phyloP scores from a whole-genome alignment of 2,888 invertebrate genomes.

The Philaethria dido region DNA sequence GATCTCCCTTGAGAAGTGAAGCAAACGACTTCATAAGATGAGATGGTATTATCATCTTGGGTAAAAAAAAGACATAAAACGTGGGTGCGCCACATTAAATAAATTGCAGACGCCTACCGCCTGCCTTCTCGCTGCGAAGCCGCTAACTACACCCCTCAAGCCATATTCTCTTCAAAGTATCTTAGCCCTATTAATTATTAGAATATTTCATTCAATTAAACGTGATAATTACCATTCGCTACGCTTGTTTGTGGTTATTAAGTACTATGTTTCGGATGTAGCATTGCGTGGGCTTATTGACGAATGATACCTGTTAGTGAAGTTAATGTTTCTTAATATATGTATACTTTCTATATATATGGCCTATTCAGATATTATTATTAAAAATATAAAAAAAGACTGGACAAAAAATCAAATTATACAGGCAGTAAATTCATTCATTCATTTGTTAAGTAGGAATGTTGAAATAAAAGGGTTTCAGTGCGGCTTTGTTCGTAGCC shows the following conservation, averaged over 20 bases:
- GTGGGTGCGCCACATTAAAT: constrained; percentile 74
- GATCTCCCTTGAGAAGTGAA: constrained; percentile 67
- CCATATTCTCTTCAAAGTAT: constrained; percentile 19
- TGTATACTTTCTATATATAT: neutral
- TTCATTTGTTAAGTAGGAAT: constrained; percentile 11
- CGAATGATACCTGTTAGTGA: neutral
- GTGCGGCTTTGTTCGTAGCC: constrained; percentile 39
- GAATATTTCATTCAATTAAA: constrained; percentile 31
- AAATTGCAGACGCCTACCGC: constrained; percentile 73
- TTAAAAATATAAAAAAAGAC: too few relatives aligned
- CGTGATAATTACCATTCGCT: constrained; percentile 24
- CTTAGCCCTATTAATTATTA: constrained; percentile 30
- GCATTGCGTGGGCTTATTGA: constrained; percentile 3
- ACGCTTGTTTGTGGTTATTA: constrained; percentile 17
- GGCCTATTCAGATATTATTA: too few relatives aligned
- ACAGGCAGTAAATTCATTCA: neutral
- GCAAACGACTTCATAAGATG: constrained; percentile 78
- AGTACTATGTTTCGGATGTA: neutral
- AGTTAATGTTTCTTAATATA: neutral
- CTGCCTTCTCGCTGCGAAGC: constrained; percentile 63
- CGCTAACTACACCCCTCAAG: constrained; percentile 25
- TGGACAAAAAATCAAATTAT: neutral
- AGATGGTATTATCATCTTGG: constrained; percentile 69
- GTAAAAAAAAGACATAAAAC: constrained; percentile 74
- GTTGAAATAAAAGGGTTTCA: constrained; percentile 33